Conservation (phyloP, 2,797 vertebrate genomes). For the Neostethus bicornis region DNA sequence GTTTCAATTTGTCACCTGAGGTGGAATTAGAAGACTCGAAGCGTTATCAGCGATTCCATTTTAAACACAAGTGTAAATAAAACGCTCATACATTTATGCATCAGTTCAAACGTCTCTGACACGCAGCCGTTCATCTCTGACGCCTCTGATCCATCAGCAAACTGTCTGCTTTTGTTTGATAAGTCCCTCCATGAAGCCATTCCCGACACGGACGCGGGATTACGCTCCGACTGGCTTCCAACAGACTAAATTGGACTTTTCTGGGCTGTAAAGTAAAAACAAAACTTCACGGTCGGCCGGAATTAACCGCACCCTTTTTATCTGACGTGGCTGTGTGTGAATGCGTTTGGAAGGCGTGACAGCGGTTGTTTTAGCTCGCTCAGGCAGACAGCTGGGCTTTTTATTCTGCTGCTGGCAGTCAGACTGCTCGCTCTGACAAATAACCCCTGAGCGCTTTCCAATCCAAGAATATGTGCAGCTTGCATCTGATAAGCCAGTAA, state of each 20-base stretch:
- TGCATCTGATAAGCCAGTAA: slow-evolving; percentile 63
- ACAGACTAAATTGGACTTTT: slow-evolving; percentile 54
- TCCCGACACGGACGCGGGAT: slow-evolving; percentile 74
- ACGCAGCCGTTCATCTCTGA: slow-evolving; percentile 68
- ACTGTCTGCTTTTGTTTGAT: slow-evolving; percentile 78
- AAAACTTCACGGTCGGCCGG: slow-evolving; percentile 29
- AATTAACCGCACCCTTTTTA: slow-evolving; percentile 44
- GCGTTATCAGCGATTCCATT: slow-evolving; percentile 68
- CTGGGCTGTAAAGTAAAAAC: neutral
- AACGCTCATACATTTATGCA: slow-evolving; percentile 74
- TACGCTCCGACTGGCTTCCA: slow-evolving; percentile 69
- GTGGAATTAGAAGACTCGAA: slow-evolving; percentile 71
- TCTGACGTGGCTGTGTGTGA: slow-evolving; percentile 16
- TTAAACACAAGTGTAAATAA: slow-evolving; percentile 65
- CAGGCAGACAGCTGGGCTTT: slow-evolving; percentile 38
- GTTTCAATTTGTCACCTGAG: slow-evolving; percentile 72
- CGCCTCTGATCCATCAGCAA: slow-evolving; percentile 72
- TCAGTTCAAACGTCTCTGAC: slow-evolving; percentile 75
- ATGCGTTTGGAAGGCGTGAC: slow-evolving; percentile 43
- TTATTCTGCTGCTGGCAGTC: slow-evolving; percentile 53
- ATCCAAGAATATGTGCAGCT: slow-evolving; percentile 52
- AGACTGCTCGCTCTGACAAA: slow-evolving; percentile 58
- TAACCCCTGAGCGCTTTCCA: slow-evolving; percentile 60
- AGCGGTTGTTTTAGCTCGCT: slow-evolving; percentile 55
- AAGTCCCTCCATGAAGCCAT: slow-evolving; percentile 77